Evolutionary conservation across 30 jellyfish, hydroid and myxozoan species (phyloP), one percentile per base, ranked within the genome.

Genomic region (Cassiopea andromeda): DNA sequence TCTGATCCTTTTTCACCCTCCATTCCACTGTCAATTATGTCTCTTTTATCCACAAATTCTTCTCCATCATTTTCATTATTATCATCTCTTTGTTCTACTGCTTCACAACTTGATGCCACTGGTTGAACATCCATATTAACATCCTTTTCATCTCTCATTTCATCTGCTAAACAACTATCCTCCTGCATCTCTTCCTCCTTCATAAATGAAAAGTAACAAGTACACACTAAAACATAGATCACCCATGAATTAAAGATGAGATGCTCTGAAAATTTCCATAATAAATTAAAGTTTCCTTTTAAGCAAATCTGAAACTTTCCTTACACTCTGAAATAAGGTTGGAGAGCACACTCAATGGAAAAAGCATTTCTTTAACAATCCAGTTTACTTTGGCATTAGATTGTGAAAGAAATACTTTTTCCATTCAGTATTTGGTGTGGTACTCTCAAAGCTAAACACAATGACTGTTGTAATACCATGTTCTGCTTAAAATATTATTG

Each of bases 31-130:
- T 46, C 94, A 15, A 18, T 43, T 73, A 18, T 43, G 60, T 50
- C 92, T 14, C 69, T 69, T 78, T 74, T 54, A 38, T 38, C 15
- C 8, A 64, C 92, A 44, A 57, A 70, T 44, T 5, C 4, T 3
- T 19, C 75, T 44, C 57, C 93, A 74, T 73, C 48, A 10, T 7
- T 74, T 13, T 66, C 47, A 1, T 78, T 76, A 45, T 50, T 50
- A 3, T 75, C 27, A 14, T 2, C 43, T 64, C 73, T n/a, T 64
- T 7, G 43, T 2, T 64, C 27, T 64, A 5, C 38, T 64, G 2
- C 73, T 54, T 10, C 12, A 10, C 64, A 3, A 0, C 6, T 27
- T 64, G 15, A 64, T 27, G 15, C 15, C 73, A 5, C 73, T 64
- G 8, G 43, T 2, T 64, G 6, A 2, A 0, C 27, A 17, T 64